phyloP scores from a whole-genome alignment of 2,888 invertebrate genomes.

The Eudasyphora cyanicolor region DNA sequence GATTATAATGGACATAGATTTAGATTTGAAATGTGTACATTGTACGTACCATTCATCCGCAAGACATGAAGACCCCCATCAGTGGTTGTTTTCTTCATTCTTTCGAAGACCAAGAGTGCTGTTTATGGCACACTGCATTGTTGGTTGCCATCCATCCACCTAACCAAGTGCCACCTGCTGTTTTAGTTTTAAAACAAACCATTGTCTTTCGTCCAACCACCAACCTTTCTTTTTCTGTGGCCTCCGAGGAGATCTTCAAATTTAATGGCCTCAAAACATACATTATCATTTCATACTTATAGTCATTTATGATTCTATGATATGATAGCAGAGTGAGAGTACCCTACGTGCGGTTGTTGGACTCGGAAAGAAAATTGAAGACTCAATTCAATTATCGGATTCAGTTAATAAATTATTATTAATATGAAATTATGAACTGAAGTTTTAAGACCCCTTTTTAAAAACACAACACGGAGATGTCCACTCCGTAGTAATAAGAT shows the following conservation, averaged over 20 bases:
- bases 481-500: no score
- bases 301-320: slow-evolving; percentile 28
- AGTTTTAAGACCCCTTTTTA: no score
- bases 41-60: no score
- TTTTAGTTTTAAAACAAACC: slow-evolving; percentile 51
- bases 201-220: slow-evolving; percentile 21
- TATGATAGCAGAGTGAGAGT: not conserved
- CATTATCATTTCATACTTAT: slow-evolving; percentile 46
- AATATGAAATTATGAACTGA: no score
- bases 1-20: not conserved
- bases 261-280: slow-evolving; percentile 41
- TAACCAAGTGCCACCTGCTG: slow-evolving; percentile 58
- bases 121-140: not conserved
- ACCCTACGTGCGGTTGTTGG: not conserved
- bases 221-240: slow-evolving; percentile 7
- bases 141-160: not conserved
- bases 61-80: slow-evolving; percentile 35
- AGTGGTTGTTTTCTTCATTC: not conserved
- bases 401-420: no score
- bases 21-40: slow-evolving; percentile 5
- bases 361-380: not conserved
- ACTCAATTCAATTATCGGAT: no score
- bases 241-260: slow-evolving; percentile 19
- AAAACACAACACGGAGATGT: no score
- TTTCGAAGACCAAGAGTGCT: not conserved